Conservation (phyloP, 2,797 vertebrate species). For the Alca torda region DNA sequence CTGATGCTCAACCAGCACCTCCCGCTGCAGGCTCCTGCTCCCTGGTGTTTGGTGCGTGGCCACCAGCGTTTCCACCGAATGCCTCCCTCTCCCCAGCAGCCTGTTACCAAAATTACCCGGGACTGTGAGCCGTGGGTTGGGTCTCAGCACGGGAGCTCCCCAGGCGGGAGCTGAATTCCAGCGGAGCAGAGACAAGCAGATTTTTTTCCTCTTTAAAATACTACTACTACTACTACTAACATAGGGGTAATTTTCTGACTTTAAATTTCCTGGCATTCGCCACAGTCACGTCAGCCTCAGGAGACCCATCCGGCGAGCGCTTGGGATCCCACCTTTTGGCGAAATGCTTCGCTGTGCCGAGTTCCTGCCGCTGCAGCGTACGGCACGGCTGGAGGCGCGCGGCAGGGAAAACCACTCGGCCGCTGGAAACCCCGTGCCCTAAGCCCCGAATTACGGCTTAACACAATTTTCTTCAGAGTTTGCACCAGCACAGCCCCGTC, state of each 20-base stretch:
- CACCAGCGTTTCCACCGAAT: fast-evolving
- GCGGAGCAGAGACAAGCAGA: not conserved
- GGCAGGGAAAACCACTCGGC: not conserved
- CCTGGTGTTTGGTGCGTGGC: not conserved
- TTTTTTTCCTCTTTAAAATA: not conserved
- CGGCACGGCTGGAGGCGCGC: not conserved
- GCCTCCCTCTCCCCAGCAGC: not conserved
- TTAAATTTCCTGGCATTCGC: not conserved
- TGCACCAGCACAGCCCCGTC: not conserved
- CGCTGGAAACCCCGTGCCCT: not conserved
- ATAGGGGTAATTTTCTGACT: not conserved
- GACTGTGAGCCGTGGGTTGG: not conserved
- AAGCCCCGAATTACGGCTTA: not conserved
- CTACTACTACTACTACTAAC: not conserved
- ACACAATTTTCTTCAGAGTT: not conserved
- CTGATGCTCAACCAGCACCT: not conserved
- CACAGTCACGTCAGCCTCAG: not conserved
- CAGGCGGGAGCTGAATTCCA: not conserved
- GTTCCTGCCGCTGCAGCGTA: not conserved
- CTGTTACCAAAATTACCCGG: not conserved
- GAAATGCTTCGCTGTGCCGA: not conserved
- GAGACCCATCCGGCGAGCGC: not conserved
- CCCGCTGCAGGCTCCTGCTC: not conserved
- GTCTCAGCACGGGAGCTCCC: not conserved
- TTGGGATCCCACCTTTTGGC: not conserved